Conservation (phyloP, 1,140 invertebrate genomes). For the Aleiodes sp. region DNA sequence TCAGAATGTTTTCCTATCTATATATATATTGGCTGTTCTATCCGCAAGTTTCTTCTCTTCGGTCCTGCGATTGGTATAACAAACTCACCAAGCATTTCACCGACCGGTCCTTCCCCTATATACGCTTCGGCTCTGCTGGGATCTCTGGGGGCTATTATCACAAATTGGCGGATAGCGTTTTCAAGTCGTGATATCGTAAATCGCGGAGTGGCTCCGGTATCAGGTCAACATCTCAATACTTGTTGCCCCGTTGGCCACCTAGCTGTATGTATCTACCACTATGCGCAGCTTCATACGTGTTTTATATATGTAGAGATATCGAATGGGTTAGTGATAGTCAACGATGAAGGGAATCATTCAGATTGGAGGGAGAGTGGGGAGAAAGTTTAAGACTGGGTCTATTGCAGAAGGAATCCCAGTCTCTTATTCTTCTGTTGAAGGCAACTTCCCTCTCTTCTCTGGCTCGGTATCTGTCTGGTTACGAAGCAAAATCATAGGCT, state of each 20-base stretch:
- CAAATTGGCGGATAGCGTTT: constrained; percentile 46
- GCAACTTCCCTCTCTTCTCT: neutral
- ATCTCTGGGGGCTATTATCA: constrained; percentile 40
- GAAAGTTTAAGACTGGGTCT: neutral
- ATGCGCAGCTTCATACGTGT: neutral
- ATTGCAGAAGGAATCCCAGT: neutral
- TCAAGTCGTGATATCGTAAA: constrained; percentile 46
- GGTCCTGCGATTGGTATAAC: neutral
- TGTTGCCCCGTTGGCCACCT: constrained; percentile 36
- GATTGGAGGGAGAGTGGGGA: neutral
- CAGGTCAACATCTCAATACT: constrained; percentile 46
- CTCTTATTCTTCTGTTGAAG: constrained; percentile 16
- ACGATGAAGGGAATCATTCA: neutral
- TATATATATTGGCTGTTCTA: too few relatives aligned
- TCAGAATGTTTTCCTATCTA: neutral
- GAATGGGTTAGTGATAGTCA: too few relatives aligned
- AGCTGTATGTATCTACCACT: constrained; percentile 22
- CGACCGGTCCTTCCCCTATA: constrained; percentile 18
- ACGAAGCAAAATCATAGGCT: constrained; percentile 39
- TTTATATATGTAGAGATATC: too few relatives aligned
- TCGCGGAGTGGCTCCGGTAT: constrained; percentile 37
- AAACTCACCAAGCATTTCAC: constrained; percentile 5
- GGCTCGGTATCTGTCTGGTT: too few relatives aligned
- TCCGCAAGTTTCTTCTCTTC: neutral
- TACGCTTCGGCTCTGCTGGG: constrained; percentile 9